Conservation (phyloP, 2,797 vertebrate species). For the Nothura maculosa region DNA sequence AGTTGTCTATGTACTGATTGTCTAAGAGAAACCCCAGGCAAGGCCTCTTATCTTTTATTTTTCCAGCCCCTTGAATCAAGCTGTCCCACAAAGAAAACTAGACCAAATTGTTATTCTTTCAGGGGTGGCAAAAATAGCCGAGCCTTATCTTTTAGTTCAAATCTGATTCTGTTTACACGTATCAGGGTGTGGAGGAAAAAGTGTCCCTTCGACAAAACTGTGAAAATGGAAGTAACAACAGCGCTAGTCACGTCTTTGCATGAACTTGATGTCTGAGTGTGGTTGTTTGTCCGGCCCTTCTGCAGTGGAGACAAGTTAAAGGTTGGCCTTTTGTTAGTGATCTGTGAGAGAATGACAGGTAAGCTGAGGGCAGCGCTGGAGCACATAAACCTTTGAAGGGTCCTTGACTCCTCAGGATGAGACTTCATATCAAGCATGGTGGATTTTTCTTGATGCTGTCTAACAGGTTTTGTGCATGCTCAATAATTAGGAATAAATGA, state of each 20-base stretch:
- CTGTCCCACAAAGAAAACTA: not conserved
- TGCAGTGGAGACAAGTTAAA: not conserved
- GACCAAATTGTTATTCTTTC: not conserved
- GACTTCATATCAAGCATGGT: not conserved
- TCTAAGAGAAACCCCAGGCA: not conserved
- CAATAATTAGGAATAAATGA: not conserved
- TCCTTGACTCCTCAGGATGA: not conserved
- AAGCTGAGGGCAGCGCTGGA: not conserved
- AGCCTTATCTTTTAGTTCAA: not conserved
- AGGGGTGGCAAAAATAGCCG: not conserved
- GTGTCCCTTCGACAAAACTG: not conserved
- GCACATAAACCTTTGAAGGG: not conserved
- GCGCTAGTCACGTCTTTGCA: not conserved
- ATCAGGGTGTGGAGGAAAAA: not conserved
- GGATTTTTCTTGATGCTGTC: constrained; percentile 10
- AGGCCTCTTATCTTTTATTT: too few species aligned
- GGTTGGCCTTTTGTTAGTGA: not conserved
- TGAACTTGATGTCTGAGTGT: not conserved
- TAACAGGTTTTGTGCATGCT: fast-evolving
- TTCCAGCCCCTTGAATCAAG: not conserved
- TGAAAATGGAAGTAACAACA: not conserved
- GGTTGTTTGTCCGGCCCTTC: not conserved
- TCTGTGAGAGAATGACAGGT: not conserved
- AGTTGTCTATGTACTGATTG: constrained; percentile 5
- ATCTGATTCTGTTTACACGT: not conserved